Percentiles rank a stretch among this genome's conserved stretches.
Conservation (phyloP, 1,140 invertebrate genomes). For the Ips nitidus region DNA sequence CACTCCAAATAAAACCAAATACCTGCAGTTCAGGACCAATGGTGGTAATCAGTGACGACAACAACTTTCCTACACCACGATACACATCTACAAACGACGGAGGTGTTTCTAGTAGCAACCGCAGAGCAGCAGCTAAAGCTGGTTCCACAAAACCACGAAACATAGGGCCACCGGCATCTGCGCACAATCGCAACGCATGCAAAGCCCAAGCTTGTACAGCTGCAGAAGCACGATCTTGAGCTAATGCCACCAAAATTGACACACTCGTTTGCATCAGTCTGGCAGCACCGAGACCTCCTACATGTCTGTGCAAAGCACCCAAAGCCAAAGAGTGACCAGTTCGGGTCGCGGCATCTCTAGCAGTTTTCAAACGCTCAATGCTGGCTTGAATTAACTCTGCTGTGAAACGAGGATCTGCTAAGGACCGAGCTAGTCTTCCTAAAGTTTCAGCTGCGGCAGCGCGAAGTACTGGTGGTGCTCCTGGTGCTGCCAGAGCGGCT, state of each 20-base stretch:
- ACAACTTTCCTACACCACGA: slow-evolving; percentile 90
- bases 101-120: slow-evolving; percentile 85
- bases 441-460: slow-evolving; percentile 80
- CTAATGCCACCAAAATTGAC: slow-evolving; percentile 89
- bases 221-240: slow-evolving; percentile 88
- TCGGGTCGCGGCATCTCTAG: slow-evolving; percentile 82
- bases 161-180: slow-evolving; percentile 98
- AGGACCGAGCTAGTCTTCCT: slow-evolving; percentile 86
- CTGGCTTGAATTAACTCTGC: slow-evolving; percentile 88
- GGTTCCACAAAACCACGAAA: slow-evolving; percentile 96
- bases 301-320: slow-evolving; percentile 88
- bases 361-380: slow-evolving; percentile 86
- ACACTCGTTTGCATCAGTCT: slow-evolving; percentile 93
- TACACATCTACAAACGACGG: slow-evolving; percentile 91
- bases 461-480: slow-evolving; percentile 18
- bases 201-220: slow-evolving; percentile 96
- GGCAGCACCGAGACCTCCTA: slow-evolving; percentile 87
- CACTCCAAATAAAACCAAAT: slow-evolving; percentile 1
- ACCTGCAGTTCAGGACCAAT: slow-evolving; percentile 96
- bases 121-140: slow-evolving; percentile 83
- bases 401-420: slow-evolving; percentile 82
- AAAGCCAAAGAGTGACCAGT: slow-evolving; percentile 93
- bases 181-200: slow-evolving; percentile 92
- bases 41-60: slow-evolving; percentile 94
- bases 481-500: slow-evolving; percentile 22